A percentile compares a stretch with the other conserved stretches of the same genome.
These are phyloP conservation scores for Pimephales promelas DNA, from an alignment of 2,113 vertebrate species.

Conservation along the genomic window DNA sequence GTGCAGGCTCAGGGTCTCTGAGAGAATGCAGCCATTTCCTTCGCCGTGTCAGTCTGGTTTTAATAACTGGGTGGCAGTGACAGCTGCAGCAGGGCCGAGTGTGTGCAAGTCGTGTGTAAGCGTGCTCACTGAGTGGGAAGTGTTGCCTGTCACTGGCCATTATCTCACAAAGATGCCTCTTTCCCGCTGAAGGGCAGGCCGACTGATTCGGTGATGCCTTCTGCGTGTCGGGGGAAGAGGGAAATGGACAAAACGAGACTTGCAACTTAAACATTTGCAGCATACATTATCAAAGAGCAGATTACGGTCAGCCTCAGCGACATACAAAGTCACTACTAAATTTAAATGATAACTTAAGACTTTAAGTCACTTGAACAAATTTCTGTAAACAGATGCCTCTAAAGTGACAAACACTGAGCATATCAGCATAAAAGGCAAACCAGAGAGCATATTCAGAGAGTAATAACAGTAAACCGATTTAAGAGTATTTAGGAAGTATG, in stretches of 20 bases:
- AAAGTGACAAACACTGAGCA: neutral
- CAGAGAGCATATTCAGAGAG: neutral
- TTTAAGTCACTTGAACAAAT: neutral
- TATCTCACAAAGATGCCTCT: constrained; percentile 47
- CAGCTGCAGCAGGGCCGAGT: constrained; percentile 52
- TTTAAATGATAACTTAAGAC: neutral
- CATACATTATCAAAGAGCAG: neutral
- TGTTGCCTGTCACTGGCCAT: constrained; percentile 55
- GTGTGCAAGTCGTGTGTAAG: neutral
- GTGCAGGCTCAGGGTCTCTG: neutral
- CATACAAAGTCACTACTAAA: constrained; percentile 6
- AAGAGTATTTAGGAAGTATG: neutral
- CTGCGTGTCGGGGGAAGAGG: neutral
- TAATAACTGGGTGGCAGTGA: constrained; percentile 49
- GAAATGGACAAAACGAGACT: constrained; percentile 17
- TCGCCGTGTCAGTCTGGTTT: constrained; percentile 37
- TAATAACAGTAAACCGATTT: neutral
- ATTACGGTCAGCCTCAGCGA: constrained; percentile 11
- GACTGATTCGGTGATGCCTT: constrained; percentile 32
- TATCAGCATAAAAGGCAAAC: neutral
- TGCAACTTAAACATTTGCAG: constrained; percentile 40
- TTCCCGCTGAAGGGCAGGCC: constrained; percentile 15
- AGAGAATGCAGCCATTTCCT: constrained; percentile 34
- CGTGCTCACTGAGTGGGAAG: constrained; percentile 49
- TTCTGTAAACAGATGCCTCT: neutral